Conservation (phyloP, 92 coral and sea anemone genomes). For the Umimayanthus kanabou region DNA sequence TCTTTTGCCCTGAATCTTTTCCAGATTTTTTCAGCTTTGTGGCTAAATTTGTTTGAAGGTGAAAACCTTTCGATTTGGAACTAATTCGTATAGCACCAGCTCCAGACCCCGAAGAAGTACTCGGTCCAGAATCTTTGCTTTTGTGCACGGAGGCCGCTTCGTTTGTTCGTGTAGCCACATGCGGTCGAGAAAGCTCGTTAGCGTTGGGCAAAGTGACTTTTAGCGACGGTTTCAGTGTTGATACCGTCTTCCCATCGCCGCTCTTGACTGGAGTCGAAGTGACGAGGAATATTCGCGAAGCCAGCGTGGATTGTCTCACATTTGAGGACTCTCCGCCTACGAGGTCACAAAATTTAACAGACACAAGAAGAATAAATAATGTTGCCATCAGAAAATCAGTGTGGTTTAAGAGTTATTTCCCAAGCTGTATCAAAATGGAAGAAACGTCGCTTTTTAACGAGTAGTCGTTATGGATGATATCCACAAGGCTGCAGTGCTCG, state of each 20-base stretch:
- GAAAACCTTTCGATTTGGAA: constrained; percentile 14
- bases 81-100: constrained; percentile 19
- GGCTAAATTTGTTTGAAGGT: constrained; percentile 30
- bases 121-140: constrained; percentile 14
- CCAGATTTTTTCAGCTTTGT: constrained; percentile 18
- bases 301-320: constrained; percentile 30
- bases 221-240: constrained; percentile 28
- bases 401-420: constrained; percentile 26
- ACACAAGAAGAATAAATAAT: constrained; percentile 48
- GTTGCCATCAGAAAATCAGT: constrained; percentile 29
- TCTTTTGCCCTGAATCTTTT: constrained; percentile 19
- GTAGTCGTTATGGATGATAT: background rate
- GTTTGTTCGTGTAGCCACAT: constrained; percentile 36
- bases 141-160: constrained; percentile 18
- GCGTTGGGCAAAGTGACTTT: constrained; percentile 33
- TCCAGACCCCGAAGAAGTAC: constrained; percentile 26
- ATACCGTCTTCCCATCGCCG: background rate
- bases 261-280: constrained; percentile 20
- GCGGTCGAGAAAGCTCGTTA: constrained; percentile 33
- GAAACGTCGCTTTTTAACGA: constrained; percentile 6
- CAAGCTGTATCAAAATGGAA: constrained; percentile 25
- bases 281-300: constrained; percentile 27
- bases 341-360: constrained; percentile 44
- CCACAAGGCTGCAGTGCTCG: constrained; percentile 24
- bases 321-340: constrained; percentile 33